Base-by-base conservation (phyloP, 2,797 vertebrate genomes). In the Pipistrellus nathusii region DNA sequence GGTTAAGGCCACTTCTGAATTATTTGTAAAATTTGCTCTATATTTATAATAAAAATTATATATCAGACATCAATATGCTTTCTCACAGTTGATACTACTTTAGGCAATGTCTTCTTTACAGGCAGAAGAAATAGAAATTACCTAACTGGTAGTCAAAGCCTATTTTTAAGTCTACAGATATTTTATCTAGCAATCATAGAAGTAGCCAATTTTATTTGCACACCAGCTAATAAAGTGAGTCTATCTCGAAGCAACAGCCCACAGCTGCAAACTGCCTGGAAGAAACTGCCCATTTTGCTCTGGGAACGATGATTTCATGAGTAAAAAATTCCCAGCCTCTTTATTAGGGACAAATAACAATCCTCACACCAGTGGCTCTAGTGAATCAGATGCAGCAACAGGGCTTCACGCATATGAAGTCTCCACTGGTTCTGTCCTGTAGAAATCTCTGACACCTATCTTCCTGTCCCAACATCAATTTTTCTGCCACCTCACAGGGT, bases 11-110 rank as follows among this genome's bases (percentile, higher is more conserved):
- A 51, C 75, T 93, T 92, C 66, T 75, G 91, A 89, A 94, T 83
- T 87, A 82, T 91, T 83, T 97, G 53, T 96, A 91, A 96, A 96
- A 94, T 76, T 68, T 93, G 20, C 12, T 77, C 38, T 94, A 72
- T 94, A 91, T 96, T 96, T 96, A 84, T 95, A 97, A 95, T 94
- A 96, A 96, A 97, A 82, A 88, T 81, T 59, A 55, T 53, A 11
- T 64, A n/a, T 84, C 41, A 15, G 32, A 85, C 23, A 69, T 51
- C 30, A 64, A 32, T 59, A 64, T 68, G 13, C 15, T 69, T 78
- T 48, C 68, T 90, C 14, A 2, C 4, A 64, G 32, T 51, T 46
- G 25, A 51, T 66, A 84, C 9, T 53, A 8, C n/a, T 72, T 82
- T 51, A 48, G n/a, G 55, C 5, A 75, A 53, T 71, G 38, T 73